phyloP scores from a whole-genome alignment of 2,888 invertebrate species.

The Bibio marci region DNA sequence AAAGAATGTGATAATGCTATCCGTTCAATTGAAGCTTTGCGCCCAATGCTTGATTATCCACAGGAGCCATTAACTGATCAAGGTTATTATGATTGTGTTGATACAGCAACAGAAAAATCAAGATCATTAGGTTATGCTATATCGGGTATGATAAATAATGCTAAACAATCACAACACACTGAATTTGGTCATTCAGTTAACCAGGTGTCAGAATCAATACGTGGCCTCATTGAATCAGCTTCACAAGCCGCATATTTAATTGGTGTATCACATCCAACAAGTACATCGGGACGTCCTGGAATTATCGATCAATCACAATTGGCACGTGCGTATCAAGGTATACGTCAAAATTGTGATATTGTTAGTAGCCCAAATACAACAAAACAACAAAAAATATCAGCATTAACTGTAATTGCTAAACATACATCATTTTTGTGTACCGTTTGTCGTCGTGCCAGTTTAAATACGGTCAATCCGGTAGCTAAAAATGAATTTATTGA shows the following conservation, averaged over 20 bases:
- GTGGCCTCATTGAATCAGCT: slow-evolving; percentile 80
- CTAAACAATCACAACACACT: slow-evolving; percentile 71
- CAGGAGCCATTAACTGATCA: slow-evolving; percentile 74
- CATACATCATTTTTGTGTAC: slow-evolving; percentile 93
- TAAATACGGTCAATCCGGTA: slow-evolving; percentile 74
- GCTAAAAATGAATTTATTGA: slow-evolving; percentile 95
- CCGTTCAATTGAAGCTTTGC: slow-evolving; percentile 73
- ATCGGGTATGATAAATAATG: slow-evolving; percentile 86
- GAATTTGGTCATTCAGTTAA: slow-evolving; percentile 71
- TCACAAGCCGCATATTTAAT: slow-evolving; percentile 92
- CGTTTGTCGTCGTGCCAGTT: slow-evolving; percentile 84
- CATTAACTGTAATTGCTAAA: slow-evolving; percentile 87
- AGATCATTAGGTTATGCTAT: slow-evolving; percentile 75
- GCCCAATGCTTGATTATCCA: slow-evolving; percentile 67
- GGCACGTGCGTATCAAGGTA: slow-evolving; percentile 75
- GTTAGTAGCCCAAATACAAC: slow-evolving; percentile 52
- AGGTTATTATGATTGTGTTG: slow-evolving; percentile 87
- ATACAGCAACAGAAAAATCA: slow-evolving; percentile 76
- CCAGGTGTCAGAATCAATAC: slow-evolving; percentile 72
- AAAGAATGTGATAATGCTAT: slow-evolving; percentile 94
- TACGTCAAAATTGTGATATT: slow-evolving; percentile 72
- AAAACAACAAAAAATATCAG: slow-evolving; percentile 73
- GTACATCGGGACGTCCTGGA: slow-evolving; percentile 74
- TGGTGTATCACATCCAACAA: slow-evolving; percentile 81
- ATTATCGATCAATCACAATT: slow-evolving; percentile 79